Percentiles rank a stretch among this genome's conserved stretches.
Conservation (phyloP, 1,140 invertebrate species). For the Drosophila punjabiensis region DNA sequence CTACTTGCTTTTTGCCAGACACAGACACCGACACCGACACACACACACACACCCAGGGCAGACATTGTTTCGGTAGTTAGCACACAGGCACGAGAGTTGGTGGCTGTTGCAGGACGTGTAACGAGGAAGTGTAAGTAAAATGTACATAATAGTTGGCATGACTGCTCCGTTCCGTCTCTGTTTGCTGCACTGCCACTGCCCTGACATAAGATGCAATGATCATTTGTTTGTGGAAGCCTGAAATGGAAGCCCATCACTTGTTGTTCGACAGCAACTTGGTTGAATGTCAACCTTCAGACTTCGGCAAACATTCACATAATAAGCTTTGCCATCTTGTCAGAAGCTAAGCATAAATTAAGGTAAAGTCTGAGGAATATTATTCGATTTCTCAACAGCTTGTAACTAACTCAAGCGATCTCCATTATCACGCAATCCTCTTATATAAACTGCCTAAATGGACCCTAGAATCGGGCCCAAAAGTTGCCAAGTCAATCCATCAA, state of each 20-base stretch:
- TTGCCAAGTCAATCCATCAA: constrained; percentile 33
- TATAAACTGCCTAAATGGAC: constrained; percentile 16
- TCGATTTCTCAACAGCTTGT: not conserved
- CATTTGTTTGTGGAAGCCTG: constrained; percentile 33
- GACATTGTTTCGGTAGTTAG: constrained; percentile 56
- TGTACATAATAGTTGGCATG: constrained; percentile 48
- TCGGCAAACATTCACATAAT: constrained; percentile 7
- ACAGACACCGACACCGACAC: not conserved
- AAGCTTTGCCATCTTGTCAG: not conserved
- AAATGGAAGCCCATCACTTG: constrained; percentile 32
- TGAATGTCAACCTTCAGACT: not conserved
- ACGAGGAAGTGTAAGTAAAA: constrained; percentile 47
- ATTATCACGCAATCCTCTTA: not conserved
- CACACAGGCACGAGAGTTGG: constrained; percentile 10
- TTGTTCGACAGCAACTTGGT: constrained; percentile 4
- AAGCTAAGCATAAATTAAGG: too few relatives aligned
- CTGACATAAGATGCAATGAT: constrained; percentile 35
- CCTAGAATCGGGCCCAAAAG: constrained; percentile 2
- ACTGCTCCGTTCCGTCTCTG: constrained; percentile 1
- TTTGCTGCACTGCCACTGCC: constrained; percentile 20
- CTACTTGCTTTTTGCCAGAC: constrained; percentile 13
- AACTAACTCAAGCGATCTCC: not conserved
- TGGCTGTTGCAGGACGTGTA: constrained; percentile 45
- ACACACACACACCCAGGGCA: too few relatives aligned
- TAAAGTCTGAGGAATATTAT: not conserved